Evolutionary conservation across 2,888 invertebrate genomes (phyloP).

Genomic region (Abscondita cerata): DNA sequence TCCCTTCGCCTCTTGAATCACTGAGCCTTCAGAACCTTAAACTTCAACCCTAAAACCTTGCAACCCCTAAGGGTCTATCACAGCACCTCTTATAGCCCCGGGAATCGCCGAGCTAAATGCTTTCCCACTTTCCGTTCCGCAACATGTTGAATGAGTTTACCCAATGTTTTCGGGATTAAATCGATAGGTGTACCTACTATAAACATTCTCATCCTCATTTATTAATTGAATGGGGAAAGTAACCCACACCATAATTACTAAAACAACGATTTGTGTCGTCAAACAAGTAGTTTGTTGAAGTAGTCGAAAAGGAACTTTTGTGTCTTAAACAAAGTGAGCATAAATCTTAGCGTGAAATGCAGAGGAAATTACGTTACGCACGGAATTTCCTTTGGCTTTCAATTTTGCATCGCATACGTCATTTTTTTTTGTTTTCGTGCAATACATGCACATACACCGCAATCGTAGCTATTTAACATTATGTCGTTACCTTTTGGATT

Average conservation of each 20-base stretch:
- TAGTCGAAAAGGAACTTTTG: slow-evolving; percentile 15
- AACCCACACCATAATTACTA: slow-evolving; percentile 1
- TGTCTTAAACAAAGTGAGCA: slow-evolving; percentile 13
- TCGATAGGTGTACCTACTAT: slow-evolving; percentile 16
- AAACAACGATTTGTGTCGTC: background rate
- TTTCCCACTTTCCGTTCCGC: slow-evolving; percentile 31
- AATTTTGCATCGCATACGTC: slow-evolving; percentile 12
- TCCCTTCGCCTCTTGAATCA: slow-evolving; percentile 16
- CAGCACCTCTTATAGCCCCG: slow-evolving; percentile 32
- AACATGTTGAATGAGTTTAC: slow-evolving; percentile 32
- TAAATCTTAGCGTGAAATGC: slow-evolving; percentile 27
- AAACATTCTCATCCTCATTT: slow-evolving; percentile 23
- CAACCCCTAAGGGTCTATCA: slow-evolving; percentile 33
- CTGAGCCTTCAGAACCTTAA: slow-evolving; percentile 28
- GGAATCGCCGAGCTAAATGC: slow-evolving; percentile 34
- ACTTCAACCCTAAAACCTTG: slow-evolving; percentile 32
- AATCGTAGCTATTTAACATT: background rate
- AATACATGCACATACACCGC: background rate
- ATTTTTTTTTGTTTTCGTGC: slow-evolving; percentile 1
- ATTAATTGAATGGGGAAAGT: slow-evolving; percentile 23
- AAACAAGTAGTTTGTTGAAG: slow-evolving; percentile 2
- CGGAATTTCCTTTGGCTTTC: slow-evolving; percentile 13
- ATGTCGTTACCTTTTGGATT: background rate
- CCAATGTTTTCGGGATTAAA: slow-evolving; percentile 19
- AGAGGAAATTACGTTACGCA: slow-evolving; percentile 26